A percentile compares a stretch with the other conserved stretches of the same genome.
Conservation (phyloP, 1,140 invertebrate genomes). For the Drosophila eugracilis region DNA sequence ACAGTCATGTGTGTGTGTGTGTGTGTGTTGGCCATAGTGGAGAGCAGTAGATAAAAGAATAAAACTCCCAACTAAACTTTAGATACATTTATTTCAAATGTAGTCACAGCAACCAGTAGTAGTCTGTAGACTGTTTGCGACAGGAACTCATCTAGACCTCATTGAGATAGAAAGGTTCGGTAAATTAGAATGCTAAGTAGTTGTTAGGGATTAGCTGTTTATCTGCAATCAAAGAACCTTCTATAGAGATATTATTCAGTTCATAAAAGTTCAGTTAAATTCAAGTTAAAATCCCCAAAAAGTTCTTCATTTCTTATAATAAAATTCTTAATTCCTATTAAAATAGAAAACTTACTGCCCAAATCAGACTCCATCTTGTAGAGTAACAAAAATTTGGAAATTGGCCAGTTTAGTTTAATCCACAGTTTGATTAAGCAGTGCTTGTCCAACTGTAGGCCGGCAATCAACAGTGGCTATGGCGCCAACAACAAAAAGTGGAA, state of each 20-base stretch:
- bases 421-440: constrained; percentile 8
- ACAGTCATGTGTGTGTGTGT: constrained; percentile 16
- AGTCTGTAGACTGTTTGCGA: constrained; percentile 7
- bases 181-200: constrained; percentile 33
- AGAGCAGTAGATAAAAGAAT: constrained; percentile 60
- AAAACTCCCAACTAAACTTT: constrained; percentile 70
- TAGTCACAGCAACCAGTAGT: constrained; percentile 56
- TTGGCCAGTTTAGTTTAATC: constrained; percentile 9
- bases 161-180: constrained; percentile 11
- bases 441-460: constrained; percentile 22
- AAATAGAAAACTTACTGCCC: no score
- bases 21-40: constrained; percentile 4
- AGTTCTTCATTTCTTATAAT: no score
- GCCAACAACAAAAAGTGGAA: constrained; percentile 18
- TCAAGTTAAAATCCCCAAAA: no score
- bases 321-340: no score
- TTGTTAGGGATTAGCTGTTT: not conserved
- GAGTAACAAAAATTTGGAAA: not conserved
- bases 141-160: constrained; percentile 16
- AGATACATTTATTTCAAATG: constrained; percentile 78
- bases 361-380: no score
- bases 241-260: no score
- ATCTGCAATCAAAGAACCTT: no score
- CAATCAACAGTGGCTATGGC: constrained; percentile 8
- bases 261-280: no score